Evolutionary conservation across 2,113 vertebrate genomes (phyloP), one percentile per base, ranked within the genome.

Genomic region (Cheirogaleus medius): DNA sequence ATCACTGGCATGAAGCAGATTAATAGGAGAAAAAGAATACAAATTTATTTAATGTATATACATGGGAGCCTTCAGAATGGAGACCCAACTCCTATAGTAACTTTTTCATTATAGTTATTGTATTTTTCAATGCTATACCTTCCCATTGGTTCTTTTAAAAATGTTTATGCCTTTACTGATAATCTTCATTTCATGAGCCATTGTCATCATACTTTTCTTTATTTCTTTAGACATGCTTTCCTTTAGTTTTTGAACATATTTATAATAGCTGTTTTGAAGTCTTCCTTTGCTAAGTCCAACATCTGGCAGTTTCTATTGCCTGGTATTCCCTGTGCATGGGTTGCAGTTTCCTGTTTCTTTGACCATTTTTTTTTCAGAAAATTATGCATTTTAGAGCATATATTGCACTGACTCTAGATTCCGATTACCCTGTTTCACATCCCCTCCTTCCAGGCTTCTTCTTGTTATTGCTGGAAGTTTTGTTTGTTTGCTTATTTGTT

Each of bases 101-200:
- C 42, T 47, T 74, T 90, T 60, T 49, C 23, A 86, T 77, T 87
- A 96, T 49, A 85, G 23, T 87, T 94, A 86, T 58, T 73, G 52
- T 87, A 69, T 29, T 87, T 96, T 96, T 39, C 34, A 94, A 39
- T 64, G 23, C 21, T 37, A 29, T 78, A 63, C 15, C 78, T 90
- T 92, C 5, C 69, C 21, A 80, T 87, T 93, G 42, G 15, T 66
- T 91, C 15, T 69, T 90, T 90, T 60, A 63, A 85, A 85, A 96
- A 69, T 78, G n/a, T 63, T 17, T 90, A 18, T 93, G 18, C 92
- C 14, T 77, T 91, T 89, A 83, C 29, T 77, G 13, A 27, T 78
- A 37, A 39, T 63, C 32, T 86, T 92, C n/a, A 71, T 76, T 88
- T 90, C 69, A 68, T 9, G 15, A 83, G 13, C 23, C 3, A 5